Conservation (phyloP, 2,888 invertebrate genomes). For the Tuberolachnus salignus region DNA sequence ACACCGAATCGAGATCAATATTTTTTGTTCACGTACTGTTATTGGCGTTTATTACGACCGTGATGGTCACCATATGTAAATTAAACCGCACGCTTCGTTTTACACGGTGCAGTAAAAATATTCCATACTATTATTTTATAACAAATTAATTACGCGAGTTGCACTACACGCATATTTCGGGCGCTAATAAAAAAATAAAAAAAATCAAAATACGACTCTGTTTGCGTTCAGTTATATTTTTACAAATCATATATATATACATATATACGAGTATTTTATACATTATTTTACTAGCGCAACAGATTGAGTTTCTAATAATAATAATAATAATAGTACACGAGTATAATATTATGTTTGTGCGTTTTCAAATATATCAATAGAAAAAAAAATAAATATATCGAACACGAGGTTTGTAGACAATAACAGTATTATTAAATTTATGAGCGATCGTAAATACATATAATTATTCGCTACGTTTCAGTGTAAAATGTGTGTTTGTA, state of each 20-base stretch:
- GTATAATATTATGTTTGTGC: background rate
- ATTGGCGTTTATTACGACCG: background rate
- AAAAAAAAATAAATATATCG: background rate
- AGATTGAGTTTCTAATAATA: background rate
- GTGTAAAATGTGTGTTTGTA: background rate
- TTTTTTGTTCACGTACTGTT: too few species aligned
- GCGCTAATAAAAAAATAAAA: too few species aligned
- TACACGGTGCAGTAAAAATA: too few species aligned
- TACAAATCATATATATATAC: too few species aligned
- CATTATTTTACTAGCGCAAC: background rate
- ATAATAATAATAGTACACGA: background rate
- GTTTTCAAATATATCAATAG: background rate
- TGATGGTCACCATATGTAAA: too few species aligned
- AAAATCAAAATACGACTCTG: too few species aligned
- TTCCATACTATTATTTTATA: background rate
- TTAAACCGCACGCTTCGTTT: too few species aligned
- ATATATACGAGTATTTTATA: too few species aligned
- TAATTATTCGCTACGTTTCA: background rate
- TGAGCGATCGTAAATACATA: conserved; percentile 3
- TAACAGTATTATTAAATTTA: conserved; percentile 8
- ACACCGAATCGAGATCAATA: too few species aligned
- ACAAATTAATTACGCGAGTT: background rate
- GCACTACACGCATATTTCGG: too few species aligned
- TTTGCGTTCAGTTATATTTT: too few species aligned
- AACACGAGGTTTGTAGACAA: background rate